Evolutionary conservation across 1,140 invertebrate genomes (phyloP), one percentile per base, ranked within the genome.

Genomic region (Hylaeus anthracinus): DNA sequence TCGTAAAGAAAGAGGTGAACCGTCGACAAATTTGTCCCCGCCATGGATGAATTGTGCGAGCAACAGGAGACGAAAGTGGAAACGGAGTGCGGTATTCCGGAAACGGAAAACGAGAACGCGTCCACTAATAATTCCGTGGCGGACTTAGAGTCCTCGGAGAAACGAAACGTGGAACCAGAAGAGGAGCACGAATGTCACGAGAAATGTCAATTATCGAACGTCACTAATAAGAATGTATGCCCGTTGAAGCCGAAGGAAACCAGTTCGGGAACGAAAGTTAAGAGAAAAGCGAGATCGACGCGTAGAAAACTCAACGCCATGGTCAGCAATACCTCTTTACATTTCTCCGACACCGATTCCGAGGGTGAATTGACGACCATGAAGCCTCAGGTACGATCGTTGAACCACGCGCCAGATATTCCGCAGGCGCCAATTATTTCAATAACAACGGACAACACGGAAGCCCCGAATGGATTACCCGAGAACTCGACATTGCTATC

Each of bases 301-400:
- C 87, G 93, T 3, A 88, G 90, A 39, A 88, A 91, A 0, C 66
- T 94, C 10, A 92, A 93, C 26, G 92, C 93, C 0, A 86, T 92
- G 86, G 92, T 93, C 73, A 93, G 88, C 71, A 94, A 93, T 43
- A 63, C 92, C 0, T 94, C 93, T 2, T 69, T 94, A 0, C 92
- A 94, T 12, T 94, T 94, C 56, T 93, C 92, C 10, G 93, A 94
- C 41, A 93, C 92, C 0, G 93, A 94, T 74, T 93, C 92, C 3
- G 93, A 94, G 55, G 93, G 92, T n/a, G 92, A 94, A 60, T 78
- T 94, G 0, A 79, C 82, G 0, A 71, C 84, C n/a, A 88, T 90
- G 3, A 83, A 73, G 6, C 61, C 79, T 0, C 85, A 86, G 9
- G 10, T 66, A 2, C 63, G 77, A 9, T 69, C 78, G 0, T 71